A percentile compares a stretch with the other conserved stretches of the same genome.
phyloP scores from a whole-genome alignment of 2,888 invertebrate genomes.

The Xestoiulus laeticollis region DNA sequence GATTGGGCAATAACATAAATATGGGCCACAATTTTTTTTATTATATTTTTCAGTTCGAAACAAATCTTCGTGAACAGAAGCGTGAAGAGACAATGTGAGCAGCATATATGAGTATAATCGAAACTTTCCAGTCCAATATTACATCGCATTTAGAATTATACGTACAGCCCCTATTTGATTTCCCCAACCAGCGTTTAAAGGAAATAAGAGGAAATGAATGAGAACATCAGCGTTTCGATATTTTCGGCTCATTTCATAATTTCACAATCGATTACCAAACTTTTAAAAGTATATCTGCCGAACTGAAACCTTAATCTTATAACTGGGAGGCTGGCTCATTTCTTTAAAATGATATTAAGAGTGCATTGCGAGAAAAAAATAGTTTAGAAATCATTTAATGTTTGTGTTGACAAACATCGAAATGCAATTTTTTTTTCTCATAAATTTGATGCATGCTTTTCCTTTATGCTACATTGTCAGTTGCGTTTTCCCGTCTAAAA shows the following conservation, averaged over 20 bases:
- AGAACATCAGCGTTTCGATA: neutral
- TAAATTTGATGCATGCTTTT: conserved; percentile 21
- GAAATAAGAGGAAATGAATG: neutral
- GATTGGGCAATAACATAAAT: conserved; percentile 34
- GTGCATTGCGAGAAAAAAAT: neutral
- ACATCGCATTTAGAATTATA: neutral
- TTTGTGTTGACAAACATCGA: neutral
- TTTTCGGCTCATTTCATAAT: neutral
- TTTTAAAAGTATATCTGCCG: neutral
- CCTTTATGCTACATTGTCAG: neutral
- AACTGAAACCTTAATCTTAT: neutral
- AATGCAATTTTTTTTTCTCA: neutral
- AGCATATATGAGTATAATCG: conserved; percentile 6
- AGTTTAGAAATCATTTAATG: neutral
- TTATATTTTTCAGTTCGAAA: neutral
- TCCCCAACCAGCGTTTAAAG: neutral
- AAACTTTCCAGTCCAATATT: neutral
- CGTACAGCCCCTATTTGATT: neutral
- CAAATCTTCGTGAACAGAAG: conserved; percentile 25
- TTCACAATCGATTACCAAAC: neutral
- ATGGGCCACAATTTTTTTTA: conserved; percentile 23
- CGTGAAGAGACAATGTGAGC: neutral
- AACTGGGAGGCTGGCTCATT: neutral
- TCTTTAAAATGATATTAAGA: neutral
- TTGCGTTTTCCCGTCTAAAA: neutral